A percentile compares a stretch with the other conserved stretches of the same genome.
phyloP scores from a whole-genome alignment of 2,113 vertebrate genomes.

The Erythrocercus mccallii region DNA sequence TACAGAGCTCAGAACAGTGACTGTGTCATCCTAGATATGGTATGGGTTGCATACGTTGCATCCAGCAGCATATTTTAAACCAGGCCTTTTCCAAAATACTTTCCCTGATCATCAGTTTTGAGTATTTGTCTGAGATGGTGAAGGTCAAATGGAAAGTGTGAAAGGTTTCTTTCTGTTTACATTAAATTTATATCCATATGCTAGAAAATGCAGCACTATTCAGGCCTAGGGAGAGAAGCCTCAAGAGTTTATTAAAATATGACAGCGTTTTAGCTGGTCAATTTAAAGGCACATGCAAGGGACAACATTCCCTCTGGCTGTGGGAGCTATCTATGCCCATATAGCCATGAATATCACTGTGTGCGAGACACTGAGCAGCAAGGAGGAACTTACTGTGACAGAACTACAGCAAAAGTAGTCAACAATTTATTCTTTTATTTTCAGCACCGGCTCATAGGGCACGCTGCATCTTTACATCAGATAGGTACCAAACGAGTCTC shows the following conservation, averaged over 20 bases:
- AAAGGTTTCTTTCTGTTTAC: background rate
- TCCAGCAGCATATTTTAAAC: background rate
- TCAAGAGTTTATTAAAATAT: conserved; percentile 43
- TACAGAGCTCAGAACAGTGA: background rate
- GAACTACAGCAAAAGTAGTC: background rate
- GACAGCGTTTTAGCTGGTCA: conserved; percentile 14
- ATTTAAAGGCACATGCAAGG: conserved; percentile 41
- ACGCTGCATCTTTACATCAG: background rate
- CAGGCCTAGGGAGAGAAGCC: background rate
- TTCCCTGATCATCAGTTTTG: background rate
- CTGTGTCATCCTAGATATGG: background rate
- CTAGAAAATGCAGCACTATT: background rate
- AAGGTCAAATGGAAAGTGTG: conserved; percentile 47
- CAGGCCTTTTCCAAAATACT: background rate
- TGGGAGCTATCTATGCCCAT: background rate
- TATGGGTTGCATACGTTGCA: background rate
- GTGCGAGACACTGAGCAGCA: background rate
- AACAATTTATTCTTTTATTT: background rate
- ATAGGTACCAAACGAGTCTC: background rate
- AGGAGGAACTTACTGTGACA: background rate
- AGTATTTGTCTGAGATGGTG: background rate
- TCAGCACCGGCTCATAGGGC: background rate
- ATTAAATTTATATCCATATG: background rate
- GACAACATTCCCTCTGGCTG: background rate
- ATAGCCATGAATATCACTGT: background rate